phyloP scores from a whole-genome alignment of 2,113 vertebrate genomes.

The Myotis lucifugus region DNA sequence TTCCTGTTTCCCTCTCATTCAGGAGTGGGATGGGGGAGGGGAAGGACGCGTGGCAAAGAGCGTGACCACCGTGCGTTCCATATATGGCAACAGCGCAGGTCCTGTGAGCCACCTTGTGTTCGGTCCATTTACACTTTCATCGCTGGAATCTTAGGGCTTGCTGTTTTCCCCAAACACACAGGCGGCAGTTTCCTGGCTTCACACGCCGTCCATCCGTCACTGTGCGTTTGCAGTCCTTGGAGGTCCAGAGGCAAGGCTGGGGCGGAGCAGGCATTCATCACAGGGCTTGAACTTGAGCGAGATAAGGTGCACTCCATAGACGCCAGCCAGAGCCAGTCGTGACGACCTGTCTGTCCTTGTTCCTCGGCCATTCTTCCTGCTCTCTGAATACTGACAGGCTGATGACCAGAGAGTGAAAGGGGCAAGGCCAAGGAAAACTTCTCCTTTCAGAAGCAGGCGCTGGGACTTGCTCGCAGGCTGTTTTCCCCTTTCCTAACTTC shows the following conservation, averaged over 20 bases:
- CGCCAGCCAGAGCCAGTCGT: slow-evolving; percentile 76
- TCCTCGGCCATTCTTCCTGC: slow-evolving; percentile 78
- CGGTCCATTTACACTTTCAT: slow-evolving; percentile 2
- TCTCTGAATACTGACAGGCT: slow-evolving; percentile 76
- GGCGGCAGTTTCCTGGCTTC: slow-evolving; percentile 48
- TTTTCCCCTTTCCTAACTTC: neutral
- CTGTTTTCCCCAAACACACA: neutral
- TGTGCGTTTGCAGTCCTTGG: slow-evolving; percentile 58
- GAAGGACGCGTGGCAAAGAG: no score
- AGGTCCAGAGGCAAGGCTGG: slow-evolving; percentile 77
- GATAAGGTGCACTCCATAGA: slow-evolving; percentile 79
- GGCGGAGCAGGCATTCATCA: slow-evolving; percentile 71
- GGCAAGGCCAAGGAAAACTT: slow-evolving; percentile 64
- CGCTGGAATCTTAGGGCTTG: neutral
- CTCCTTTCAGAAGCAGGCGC: slow-evolving; percentile 43
- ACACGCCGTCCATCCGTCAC: slow-evolving; percentile 14
- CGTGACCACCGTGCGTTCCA: no score
- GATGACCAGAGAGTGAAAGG: slow-evolving; percentile 71
- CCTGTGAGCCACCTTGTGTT: neutral
- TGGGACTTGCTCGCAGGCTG: neutral
- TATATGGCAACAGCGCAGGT: neutral
- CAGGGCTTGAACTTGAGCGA: slow-evolving; percentile 76
- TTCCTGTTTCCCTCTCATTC: neutral
- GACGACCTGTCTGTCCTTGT: slow-evolving; percentile 80
- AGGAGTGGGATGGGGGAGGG: neutral